These are phyloP conservation scores for Allophyes oxyacanthae DNA, from an alignment of 2,888 invertebrate genomes.

Conservation along the genomic window DNA sequence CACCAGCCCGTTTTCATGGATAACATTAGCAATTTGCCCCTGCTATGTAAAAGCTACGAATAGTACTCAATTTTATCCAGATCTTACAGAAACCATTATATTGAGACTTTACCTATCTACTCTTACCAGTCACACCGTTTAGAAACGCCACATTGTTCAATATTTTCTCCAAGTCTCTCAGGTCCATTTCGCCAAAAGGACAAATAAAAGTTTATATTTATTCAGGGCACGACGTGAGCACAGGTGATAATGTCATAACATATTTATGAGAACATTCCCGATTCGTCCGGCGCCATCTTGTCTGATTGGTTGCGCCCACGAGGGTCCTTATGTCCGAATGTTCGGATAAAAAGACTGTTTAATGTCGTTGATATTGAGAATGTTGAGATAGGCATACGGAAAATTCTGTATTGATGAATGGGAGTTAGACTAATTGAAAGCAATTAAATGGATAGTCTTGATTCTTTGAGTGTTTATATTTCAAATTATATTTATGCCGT, in stretches of 20 bases:
- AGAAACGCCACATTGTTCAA: too few species aligned
- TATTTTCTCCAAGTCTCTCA: too few species aligned
- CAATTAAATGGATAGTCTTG: too few species aligned
- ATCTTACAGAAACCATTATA: too few species aligned
- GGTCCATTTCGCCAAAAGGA: background rate
- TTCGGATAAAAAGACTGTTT: slow-evolving; percentile 9
- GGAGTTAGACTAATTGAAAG: background rate
- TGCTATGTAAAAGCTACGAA: too few species aligned
- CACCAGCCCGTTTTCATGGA: too few species aligned
- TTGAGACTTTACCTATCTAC: too few species aligned
- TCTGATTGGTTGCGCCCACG: slow-evolving; percentile 1
- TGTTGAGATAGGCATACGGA: background rate
- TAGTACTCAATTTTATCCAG: too few species aligned
- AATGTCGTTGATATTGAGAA: slow-evolving; percentile 13
- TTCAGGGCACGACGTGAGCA: background rate
- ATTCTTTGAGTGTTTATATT: too few species aligned
- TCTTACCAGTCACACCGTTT: too few species aligned
- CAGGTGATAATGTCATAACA: slow-evolving; percentile 11
- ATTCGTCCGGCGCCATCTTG: slow-evolving; percentile 12
- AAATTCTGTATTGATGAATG: slow-evolving; percentile 6
- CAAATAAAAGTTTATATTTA: background rate
- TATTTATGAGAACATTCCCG: slow-evolving; percentile 13
- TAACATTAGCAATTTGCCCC: too few species aligned
- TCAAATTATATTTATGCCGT: too few species aligned
- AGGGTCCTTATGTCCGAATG: slow-evolving; percentile 4